Base-by-base conservation (phyloP, 2,113 vertebrate genomes). In the Taurulus bubalis region DNA sequence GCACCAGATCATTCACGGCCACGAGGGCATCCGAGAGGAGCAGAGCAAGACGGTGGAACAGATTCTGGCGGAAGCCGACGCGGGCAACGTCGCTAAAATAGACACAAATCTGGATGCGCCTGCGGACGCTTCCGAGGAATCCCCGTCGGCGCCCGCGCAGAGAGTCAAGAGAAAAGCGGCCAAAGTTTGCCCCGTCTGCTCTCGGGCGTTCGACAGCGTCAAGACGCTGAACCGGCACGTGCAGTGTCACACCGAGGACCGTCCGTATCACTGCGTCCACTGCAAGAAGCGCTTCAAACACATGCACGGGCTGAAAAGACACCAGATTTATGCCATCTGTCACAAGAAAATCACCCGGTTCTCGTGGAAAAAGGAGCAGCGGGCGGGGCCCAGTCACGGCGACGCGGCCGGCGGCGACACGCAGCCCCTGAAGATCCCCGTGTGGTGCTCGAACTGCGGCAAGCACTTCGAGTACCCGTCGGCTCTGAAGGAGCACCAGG, bases 391-490 rank as follows among this genome's bases (percentile, higher is more conserved):
- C 2, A 71, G 85, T 40, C 80, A 80, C 0, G 40, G 42, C 0
- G 89, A 85, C 0, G 7, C 2, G 0, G 0, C 11, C 15, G 2
- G 45, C 3, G 0, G 18, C 0, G 89, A 91, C 34, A 0, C 26
- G 1, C 83, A 87, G 0, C 24, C 49, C 3, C 64, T 79, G 3
- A 92, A 89, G 45, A 86, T 91, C 12, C 90, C 91, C 0, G 88
- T 92, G 58, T 93, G 93, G 92, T 94, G 93, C 11, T 94, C 92
- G 0, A 93, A 94, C 82, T 94, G 93, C 11, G 92, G 92, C 42
- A 91, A 92, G 12, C 91, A 93, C 75, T 94, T 94, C 0, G 92
- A 94, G 15, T 87, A 90, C 58, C 85, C 81, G 15, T 81, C 86
- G 0, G 91, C 89, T 1, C 20, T 94, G 65, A 92, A 90, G 85